Conservation (phyloP, 92 coral and sea anemone genomes). For the Metridium senile region DNA sequence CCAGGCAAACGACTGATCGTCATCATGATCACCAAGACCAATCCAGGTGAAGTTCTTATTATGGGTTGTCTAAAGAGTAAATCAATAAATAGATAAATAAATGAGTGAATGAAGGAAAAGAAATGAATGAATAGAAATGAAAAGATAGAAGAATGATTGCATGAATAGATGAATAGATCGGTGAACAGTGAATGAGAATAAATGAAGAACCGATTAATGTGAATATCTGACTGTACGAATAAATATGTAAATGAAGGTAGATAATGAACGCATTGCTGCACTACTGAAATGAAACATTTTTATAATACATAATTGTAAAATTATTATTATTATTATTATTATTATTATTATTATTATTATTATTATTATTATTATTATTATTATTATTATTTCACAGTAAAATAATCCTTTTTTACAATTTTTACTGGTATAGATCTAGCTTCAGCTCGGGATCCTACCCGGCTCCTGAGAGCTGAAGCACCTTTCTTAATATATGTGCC, state of each 20-base stretch:
- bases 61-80: slow-evolving; percentile 18
- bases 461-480: no score
- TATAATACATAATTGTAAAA: background rate
- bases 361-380: no score
- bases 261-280: background rate
- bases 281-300: background rate
- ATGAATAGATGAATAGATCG: background rate
- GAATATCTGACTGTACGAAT: background rate
- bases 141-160: background rate
- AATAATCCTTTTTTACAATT: no score
- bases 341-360: no score
- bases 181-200: background rate
- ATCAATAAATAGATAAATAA: background rate
- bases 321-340: no score
- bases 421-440: no score
- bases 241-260: background rate
- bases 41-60: slow-evolving; percentile 76
- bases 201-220: background rate
- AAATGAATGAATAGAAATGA: background rate
- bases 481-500: no score
- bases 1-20: slow-evolving; percentile 69
- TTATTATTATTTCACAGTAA: no score
- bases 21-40: slow-evolving; percentile 82
- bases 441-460: no score
- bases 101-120: background rate